Base-by-base conservation (phyloP, 2,797 vertebrate genomes). In the Gouania willdenowi region DNA sequence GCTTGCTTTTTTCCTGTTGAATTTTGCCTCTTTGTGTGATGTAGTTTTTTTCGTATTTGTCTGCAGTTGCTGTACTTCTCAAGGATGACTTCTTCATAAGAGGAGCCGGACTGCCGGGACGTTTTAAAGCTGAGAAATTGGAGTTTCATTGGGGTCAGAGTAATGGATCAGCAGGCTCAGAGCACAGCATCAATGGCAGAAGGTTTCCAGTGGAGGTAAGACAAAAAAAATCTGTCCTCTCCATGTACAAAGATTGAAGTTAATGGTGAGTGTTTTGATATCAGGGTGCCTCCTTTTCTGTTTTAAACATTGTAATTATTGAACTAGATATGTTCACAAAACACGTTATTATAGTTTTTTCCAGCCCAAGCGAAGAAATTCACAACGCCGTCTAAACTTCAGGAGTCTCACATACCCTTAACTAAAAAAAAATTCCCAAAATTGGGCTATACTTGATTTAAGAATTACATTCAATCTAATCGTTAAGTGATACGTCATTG, bases 131-230 rank as follows among this genome's bases (percentile, higher is more conserved):
- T 1, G 96, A 97, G 83, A 98, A 95, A 88, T 91, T 98, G 69
- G 95, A 98, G 75, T 98, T 98, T 83, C 96, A 98, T 80, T 98
- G 96, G 96, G 96, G 96, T 49, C 93, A 94, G 55, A 95, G 84
- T 84, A 95, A 95, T 19, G 92, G 90, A 61, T 95, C 94, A 0
- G 91, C 90, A 0, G 96, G 96, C 66, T 98, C 96, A 0, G 96
- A 98, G 24, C 96, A 98, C 88, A 94, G 96, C 75, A 82, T 98
- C 81, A 91, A 94, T 1, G 92, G 94, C 76, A 91, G 86, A 77
- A 90, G 90, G 69, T 97, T 93, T 82, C 95, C 95, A 0, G 93
- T 98, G 6, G 84, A 86, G 84, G 82, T 86, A 78, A n/a, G n/a
- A n/a, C n/a, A n/a, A n/a, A n/a, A n/a, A n/a, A 79, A 55, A 39